phyloP scores from a whole-genome alignment of 2,888 invertebrate species.

The Torymus auratus region DNA sequence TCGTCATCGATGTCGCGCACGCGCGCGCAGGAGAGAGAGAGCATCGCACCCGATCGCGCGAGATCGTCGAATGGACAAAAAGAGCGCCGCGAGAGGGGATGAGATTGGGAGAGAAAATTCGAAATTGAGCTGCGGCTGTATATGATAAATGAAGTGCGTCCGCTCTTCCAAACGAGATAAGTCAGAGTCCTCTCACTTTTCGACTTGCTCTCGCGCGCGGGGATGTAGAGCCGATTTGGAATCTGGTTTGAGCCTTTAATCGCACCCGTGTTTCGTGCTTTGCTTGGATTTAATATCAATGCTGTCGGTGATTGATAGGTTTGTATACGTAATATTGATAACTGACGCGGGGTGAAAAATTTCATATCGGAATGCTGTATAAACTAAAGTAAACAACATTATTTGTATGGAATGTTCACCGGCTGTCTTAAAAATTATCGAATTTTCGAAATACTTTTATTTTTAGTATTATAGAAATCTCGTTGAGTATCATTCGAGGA shows the following conservation, averaged over 20 bases:
- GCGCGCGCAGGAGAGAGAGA: background rate
- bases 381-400: too few relatives aligned
- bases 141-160: slow-evolving; percentile 42
- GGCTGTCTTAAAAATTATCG: too few relatives aligned
- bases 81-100: background rate
- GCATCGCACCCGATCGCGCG: background rate
- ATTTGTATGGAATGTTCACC: too few relatives aligned
- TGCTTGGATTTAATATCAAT: background rate
- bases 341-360: too few relatives aligned
- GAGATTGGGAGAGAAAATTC: slow-evolving; percentile 20
- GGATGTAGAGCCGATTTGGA: background rate
- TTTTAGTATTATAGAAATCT: too few relatives aligned
- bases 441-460: too few relatives aligned
- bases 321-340: background rate
- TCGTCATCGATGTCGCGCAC: slow-evolving; percentile 3
- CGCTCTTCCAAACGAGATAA: background rate
- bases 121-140: background rate
- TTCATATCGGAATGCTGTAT: too few relatives aligned
- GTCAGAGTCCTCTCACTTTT: background rate
- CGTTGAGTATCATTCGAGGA: too few relatives aligned
- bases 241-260: slow-evolving; percentile 5
- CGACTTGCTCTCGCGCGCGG: slow-evolving; percentile 4
- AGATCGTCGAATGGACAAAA: background rate
- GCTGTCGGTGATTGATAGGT: background rate
- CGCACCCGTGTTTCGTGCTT: background rate